Conservation (phyloP, 1,140 invertebrate genomes). For the Campoletis sonorensis region DNA sequence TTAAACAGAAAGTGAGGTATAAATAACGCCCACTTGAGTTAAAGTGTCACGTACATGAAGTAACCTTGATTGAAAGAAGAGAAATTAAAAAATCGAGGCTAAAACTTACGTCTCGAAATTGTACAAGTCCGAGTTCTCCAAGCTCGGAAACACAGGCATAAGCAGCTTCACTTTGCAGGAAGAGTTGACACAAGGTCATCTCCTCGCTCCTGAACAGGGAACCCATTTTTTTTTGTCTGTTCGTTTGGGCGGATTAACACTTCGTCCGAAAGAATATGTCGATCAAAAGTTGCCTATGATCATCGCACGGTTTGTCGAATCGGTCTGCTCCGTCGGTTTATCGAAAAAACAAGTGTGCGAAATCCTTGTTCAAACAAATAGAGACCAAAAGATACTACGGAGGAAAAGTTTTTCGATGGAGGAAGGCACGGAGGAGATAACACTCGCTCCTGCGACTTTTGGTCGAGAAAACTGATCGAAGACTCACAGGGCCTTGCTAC, state of each 20-base stretch:
- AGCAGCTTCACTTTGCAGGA: constrained; percentile 94
- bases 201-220: constrained; percentile 92
- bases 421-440: not conserved
- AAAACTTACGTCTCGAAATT: constrained; percentile 92
- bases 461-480: constrained; percentile 45
- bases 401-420: not conserved
- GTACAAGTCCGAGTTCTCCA: constrained; percentile 94
- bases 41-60: not conserved
- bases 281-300: not conserved
- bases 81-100: not conserved
- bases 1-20: not conserved
- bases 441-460: constrained; percentile 30
- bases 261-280: constrained; percentile 14
- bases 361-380: no score
- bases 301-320: not conserved
- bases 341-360: no score
- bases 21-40: not conserved
- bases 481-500: constrained; percentile 2
- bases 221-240: constrained; percentile 78
- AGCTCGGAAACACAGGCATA: constrained; percentile 95
- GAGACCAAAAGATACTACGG: not conserved
- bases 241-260: not conserved
- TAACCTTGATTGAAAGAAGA: not conserved
- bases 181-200: constrained; percentile 94
- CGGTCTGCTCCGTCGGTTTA: no score